Conservation (phyloP, 2,113 vertebrate genomes). For the Burhinus bistriatus region DNA sequence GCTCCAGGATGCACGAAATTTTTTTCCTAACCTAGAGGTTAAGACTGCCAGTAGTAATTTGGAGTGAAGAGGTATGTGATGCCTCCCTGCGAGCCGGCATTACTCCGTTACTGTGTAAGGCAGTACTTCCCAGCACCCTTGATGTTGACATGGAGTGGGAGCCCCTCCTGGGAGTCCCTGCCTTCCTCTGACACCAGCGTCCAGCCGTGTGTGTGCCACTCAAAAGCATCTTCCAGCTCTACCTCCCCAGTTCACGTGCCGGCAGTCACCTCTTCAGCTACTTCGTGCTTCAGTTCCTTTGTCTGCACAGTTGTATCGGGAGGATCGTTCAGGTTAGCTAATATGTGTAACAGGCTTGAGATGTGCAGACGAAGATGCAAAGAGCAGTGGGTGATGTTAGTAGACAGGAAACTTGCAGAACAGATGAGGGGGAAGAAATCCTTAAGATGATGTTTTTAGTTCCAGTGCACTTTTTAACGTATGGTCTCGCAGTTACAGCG, state of each 20-base stretch:
- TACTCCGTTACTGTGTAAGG: background rate
- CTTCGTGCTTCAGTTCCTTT: background rate
- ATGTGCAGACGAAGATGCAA: background rate
- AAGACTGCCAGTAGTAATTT: background rate
- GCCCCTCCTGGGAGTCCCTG: too few relatives aligned
- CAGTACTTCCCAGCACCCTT: background rate
- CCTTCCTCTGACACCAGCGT: accelerated
- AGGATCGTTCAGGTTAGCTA: background rate
- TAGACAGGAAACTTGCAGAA: background rate
- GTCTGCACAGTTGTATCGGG: background rate
- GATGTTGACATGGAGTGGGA: background rate
- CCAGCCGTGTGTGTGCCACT: background rate
- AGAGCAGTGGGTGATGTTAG: background rate
- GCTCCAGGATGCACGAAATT: background rate
- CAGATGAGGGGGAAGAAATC: background rate
- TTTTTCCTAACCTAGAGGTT: background rate
- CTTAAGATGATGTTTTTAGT: background rate
- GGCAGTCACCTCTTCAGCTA: background rate
- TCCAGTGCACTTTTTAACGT: background rate
- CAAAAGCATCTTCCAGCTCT: background rate
- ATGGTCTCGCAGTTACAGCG: background rate
- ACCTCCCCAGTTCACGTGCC: background rate
- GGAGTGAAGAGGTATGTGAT: background rate
- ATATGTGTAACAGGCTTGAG: background rate
- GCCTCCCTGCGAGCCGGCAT: accelerated